A percentile compares a stretch with the other conserved stretches of the same genome.
These are phyloP conservation scores for Eupleurogrammus muticus DNA, from an alignment of 2,797 vertebrate genomes.

Conservation along the genomic window DNA sequence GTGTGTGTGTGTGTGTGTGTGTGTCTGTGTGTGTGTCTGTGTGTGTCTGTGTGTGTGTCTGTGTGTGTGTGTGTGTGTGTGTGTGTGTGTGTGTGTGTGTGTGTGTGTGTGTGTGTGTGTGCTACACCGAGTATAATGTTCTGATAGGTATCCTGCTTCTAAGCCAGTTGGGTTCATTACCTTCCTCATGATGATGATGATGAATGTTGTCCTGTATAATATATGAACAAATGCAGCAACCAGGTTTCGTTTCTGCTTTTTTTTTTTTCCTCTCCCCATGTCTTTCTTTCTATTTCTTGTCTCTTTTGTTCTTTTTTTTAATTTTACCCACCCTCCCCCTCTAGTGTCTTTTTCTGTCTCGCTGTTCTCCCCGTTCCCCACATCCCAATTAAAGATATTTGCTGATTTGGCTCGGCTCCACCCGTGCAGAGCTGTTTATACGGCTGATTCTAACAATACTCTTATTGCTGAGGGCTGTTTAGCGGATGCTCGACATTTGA, in stretches of 20 bases:
- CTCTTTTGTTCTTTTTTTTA: background rate
- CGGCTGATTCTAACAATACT: constrained; percentile 54
- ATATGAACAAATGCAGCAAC: constrained; percentile 34
- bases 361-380: constrained; percentile 24
- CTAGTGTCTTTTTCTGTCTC: background rate
- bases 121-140: constrained; percentile 23
- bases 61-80: background rate
- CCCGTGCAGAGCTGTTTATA: constrained; percentile 38
- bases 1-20: constrained; percentile 11
- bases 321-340: background rate
- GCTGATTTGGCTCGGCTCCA: constrained; percentile 54
- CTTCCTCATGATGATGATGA: constrained; percentile 47
- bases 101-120: constrained; percentile 10
- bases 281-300: background rate
- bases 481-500: constrained; percentile 43
- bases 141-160: constrained; percentile 29
- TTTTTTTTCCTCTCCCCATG: no score
- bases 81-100: constrained; percentile 14
- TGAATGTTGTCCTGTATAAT: constrained; percentile 37
- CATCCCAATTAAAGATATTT: constrained; percentile 71
- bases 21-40: constrained; percentile 22
- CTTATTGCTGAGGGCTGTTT: constrained; percentile 45
- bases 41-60: constrained; percentile 7
- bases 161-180: constrained; percentile 57
- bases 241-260: constrained; percentile 7